Evolutionary conservation across 2,888 invertebrate species (phyloP), one percentile per base, ranked within the genome.

Genomic region (Achlya flavicornis): DNA sequence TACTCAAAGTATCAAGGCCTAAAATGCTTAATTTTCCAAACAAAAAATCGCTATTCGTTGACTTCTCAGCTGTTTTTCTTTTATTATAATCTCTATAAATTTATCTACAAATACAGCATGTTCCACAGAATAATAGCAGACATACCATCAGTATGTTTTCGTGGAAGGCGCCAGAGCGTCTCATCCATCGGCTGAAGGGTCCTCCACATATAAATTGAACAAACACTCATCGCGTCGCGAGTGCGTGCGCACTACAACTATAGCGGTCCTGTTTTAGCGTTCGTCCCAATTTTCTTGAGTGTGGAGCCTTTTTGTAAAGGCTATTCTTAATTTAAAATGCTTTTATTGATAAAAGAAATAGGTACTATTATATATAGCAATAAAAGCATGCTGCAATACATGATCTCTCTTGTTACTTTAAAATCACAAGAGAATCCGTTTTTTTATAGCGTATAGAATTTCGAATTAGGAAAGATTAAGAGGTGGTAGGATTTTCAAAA

Each of bases 131-230:
- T 53, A 53, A 53, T 53, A 53, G 53, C n/a, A 53, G 10, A n/a
- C 10, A 58, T 58, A 4, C 16, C 16, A 38, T 53, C 19, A 53
- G 53, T 53, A 53, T 59, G 59, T 59, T 59, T 38, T 59, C 59
- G 33, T 38, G 59, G 73, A 68, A 72, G 87, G 88, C 87, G 89
- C 88, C 89, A 83, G 80, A 80, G 78, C 81, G 89, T 87, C 89
- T 87, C 80, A 68, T 64, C 71, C 64, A 66, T 66, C 63, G 43
- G 57, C 67, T 82, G 69, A 66, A 88, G 85, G 70, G 79, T 76
- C 65, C 86, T 86, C 75, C 78, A 79, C 78, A 79, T 77, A 80
- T 76, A 81, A 83, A 83, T 85, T 85, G 84, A 81, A 84, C 80
- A 86, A 89, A 89, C 87, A 89, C 87, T 88, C 65, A 63, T 59